phyloP scores from a whole-genome alignment of 1,140 invertebrate species.

The Scaptomyza montana region DNA sequence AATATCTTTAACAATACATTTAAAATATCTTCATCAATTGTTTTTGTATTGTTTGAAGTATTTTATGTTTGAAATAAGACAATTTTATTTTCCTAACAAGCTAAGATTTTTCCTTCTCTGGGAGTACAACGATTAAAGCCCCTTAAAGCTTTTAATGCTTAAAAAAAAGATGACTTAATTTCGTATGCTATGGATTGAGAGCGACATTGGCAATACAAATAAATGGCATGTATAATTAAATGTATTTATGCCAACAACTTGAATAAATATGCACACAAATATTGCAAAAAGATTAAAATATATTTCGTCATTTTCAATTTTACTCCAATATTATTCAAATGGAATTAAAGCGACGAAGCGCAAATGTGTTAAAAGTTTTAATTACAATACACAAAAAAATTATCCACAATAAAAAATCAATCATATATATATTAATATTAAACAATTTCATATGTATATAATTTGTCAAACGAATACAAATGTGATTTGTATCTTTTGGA shows the following conservation, averaged over 20 bases:
- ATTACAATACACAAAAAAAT: conserved; percentile 43
- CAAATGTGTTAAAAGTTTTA: conserved; percentile 67
- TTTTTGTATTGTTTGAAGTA: no score
- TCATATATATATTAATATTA: neutral
- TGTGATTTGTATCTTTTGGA: neutral
- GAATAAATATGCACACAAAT: conserved; percentile 16
- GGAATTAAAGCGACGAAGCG: conserved; percentile 47
- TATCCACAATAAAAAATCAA: neutral
- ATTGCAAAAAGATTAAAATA: conserved; percentile 7
- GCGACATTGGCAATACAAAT: neutral
- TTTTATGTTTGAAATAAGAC: no score
- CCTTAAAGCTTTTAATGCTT: no score
- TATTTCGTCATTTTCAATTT: conserved; percentile 47
- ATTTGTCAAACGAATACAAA: neutral
- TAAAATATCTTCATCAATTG: no score
- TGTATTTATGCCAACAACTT: conserved; percentile 1
- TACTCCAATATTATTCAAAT: conserved; percentile 49
- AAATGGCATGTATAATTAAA: neutral
- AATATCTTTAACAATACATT: no score
- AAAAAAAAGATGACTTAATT: neutral
- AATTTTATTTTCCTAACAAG: no score
- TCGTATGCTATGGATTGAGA: neutral
- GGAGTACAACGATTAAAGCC: no score
- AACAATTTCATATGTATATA: neutral
- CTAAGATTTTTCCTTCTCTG: no score